phyloP scores from a whole-genome alignment of 2,113 vertebrate genomes.

The Pterocles orientalis region DNA sequence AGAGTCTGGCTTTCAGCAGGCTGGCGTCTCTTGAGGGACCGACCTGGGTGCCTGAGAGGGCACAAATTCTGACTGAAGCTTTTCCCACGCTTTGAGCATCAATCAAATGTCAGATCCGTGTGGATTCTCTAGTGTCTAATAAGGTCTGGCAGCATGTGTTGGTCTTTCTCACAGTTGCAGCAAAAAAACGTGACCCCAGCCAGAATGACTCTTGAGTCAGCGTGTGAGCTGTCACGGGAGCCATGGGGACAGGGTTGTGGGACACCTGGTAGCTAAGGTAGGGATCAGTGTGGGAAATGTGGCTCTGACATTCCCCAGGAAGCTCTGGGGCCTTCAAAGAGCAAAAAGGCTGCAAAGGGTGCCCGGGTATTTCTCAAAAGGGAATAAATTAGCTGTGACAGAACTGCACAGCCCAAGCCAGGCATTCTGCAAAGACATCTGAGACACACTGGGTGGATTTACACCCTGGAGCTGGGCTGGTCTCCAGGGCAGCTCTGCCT shows the following conservation, averaged over 20 bases:
- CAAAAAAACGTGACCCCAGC: neutral
- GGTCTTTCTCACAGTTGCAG: conserved; percentile 31
- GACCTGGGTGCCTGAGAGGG: neutral
- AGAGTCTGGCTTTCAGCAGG: neutral
- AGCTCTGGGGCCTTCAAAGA: neutral
- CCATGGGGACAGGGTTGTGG: neutral
- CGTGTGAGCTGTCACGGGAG: neutral
- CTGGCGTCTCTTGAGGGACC: neutral
- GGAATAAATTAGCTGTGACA: neutral
- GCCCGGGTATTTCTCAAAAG: neutral
- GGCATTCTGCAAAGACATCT: neutral
- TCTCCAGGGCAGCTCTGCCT: neutral
- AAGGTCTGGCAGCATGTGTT: neutral
- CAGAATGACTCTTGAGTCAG: neutral
- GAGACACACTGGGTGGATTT: neutral
- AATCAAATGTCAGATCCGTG: neutral
- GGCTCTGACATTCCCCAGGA: neutral
- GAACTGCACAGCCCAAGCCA: neutral
- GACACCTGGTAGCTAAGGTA: neutral
- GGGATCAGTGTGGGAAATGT: fast-evolving
- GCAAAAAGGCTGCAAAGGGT: neutral
- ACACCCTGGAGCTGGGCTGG: neutral
- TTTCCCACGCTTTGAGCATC: conserved; percentile 46
- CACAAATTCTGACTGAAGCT: neutral
- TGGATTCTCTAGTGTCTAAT: conserved; percentile 13